Conservation (phyloP, 2,113 vertebrate genomes). For the Synodontis membranacea region DNA sequence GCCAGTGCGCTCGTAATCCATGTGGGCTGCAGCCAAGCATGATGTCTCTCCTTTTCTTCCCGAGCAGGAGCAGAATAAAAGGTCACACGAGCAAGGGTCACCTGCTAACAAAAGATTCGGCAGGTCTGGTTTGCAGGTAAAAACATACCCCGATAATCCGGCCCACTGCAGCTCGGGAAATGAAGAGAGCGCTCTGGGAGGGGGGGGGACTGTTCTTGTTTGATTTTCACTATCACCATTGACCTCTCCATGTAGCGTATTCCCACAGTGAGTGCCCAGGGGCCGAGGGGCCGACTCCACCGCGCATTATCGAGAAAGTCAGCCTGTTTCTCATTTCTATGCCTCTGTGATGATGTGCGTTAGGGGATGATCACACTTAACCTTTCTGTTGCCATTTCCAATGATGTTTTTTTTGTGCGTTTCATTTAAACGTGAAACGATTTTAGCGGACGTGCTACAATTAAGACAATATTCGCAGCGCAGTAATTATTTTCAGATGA, state of each 20-base stretch:
- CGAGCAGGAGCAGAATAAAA: slow-evolving; percentile 66
- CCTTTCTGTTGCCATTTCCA: slow-evolving; percentile 29
- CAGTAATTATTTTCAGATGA: background rate
- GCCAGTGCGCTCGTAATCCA: slow-evolving; percentile 66
- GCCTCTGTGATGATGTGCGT: slow-evolving; percentile 15
- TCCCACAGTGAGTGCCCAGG: slow-evolving; percentile 54
- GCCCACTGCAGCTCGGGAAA: slow-evolving; percentile 69
- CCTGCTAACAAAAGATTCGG: slow-evolving; percentile 73
- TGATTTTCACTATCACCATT: slow-evolving; percentile 64
- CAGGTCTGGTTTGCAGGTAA: slow-evolving; percentile 69
- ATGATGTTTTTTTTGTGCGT: background rate
- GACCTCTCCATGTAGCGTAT: slow-evolving; percentile 62
- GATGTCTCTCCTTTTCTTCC: slow-evolving; percentile 64
- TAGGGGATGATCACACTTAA: slow-evolving; percentile 25
- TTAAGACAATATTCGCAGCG: background rate
- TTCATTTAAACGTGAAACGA: background rate
- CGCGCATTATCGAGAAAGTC: background rate
- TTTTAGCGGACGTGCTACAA: background rate
- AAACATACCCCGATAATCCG: slow-evolving; percentile 68
- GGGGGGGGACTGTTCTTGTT: slow-evolving; percentile 65
- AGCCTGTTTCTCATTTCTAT: slow-evolving; percentile 24
- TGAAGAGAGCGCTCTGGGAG: slow-evolving; percentile 65
- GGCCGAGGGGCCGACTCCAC: slow-evolving; percentile 56
- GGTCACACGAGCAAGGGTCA: slow-evolving; percentile 72
- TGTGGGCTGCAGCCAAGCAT: slow-evolving; percentile 66